phyloP scores from a whole-genome alignment of 2,113 vertebrate genomes.

The Columba janthina region DNA sequence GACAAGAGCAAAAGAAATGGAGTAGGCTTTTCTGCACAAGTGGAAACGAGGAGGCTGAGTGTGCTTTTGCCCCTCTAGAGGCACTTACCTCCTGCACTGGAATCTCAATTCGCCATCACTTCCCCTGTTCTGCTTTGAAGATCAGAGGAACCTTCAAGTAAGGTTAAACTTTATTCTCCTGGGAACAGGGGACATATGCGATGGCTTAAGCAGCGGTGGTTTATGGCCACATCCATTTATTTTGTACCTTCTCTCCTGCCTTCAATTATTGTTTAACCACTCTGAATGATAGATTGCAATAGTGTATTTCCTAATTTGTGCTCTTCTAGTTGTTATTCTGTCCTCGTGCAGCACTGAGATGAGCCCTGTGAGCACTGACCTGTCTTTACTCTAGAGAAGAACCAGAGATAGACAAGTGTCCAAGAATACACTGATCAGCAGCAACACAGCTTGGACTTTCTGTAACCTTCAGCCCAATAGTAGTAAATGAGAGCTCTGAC shows the following conservation, averaged over 20 bases:
- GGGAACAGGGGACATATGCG: not conserved
- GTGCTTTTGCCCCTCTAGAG: not conserved
- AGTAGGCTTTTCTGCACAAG: not conserved
- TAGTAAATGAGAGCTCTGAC: not conserved
- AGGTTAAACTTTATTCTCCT: not conserved
- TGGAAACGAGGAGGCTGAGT: not conserved
- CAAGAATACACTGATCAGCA: not conserved
- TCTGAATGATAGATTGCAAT: not conserved
- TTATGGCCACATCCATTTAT: not conserved
- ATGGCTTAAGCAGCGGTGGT: not conserved
- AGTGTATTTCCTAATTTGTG: not conserved
- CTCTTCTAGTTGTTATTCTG: not conserved
- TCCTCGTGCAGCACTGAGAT: not conserved
- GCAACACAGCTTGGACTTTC: not conserved
- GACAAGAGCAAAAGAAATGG: fast-evolving
- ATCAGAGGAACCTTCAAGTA: not conserved
- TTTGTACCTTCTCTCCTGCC: not conserved
- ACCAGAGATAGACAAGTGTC: not conserved
- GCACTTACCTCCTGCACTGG: not conserved
- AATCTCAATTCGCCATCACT: not conserved
- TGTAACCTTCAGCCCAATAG: not conserved
- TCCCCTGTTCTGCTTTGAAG: not conserved
- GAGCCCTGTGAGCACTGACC: not conserved
- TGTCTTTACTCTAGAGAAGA: not conserved
- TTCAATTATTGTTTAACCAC: not conserved